Evolutionary conservation across 2,113 vertebrate species (phyloP), one percentile per base, ranked within the genome.

Genomic region (Lasiurus borealis): DNA sequence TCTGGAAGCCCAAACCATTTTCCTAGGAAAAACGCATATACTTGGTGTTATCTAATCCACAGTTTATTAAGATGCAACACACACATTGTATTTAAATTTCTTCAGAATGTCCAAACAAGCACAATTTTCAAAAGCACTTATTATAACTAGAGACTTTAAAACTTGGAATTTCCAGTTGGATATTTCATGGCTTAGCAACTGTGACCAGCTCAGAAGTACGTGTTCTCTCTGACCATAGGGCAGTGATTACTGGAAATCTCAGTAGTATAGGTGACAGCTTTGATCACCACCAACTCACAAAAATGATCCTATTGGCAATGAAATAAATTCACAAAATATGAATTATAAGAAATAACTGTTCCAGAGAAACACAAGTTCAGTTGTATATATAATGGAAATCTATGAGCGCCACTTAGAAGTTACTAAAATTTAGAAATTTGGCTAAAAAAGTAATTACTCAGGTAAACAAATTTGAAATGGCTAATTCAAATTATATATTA

Each of bases 111-210:
- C 69, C 46, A 12, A 59, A 46, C 14, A 40, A 84, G 66, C 25
- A 8, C 0, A 10, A 57, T 54, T 95, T 90, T 91, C 71, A 86
- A 76, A 83, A 54, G 14, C 36, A 86, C 14, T n/a, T 81, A 34
- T 87, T 76, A n/a, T 78, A 88, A 89, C 52, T 54, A 68, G 48
- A 80, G 48, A 77, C 64, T 90, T 90, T 50, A 66, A 93, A 92
- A 83, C 46, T 36, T 48, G 19, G 10, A 57, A 64, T 93, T 93
- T 93, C 57, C 84, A 66, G 62, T 4, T 95, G 73, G 25, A 6
- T 87, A 84, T 54, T 62, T 85, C 77, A 90, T 1, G 27, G 77
- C 23, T 76, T 59, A 34, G 27, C 69, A 48, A 64, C 48, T 77
- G 8, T 76, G 21, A 93, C 31, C 29, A 64, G 59, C 40, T 90